Base-by-base conservation (phyloP, 1,140 invertebrate species). In the Drosophila trapezifrons region DNA sequence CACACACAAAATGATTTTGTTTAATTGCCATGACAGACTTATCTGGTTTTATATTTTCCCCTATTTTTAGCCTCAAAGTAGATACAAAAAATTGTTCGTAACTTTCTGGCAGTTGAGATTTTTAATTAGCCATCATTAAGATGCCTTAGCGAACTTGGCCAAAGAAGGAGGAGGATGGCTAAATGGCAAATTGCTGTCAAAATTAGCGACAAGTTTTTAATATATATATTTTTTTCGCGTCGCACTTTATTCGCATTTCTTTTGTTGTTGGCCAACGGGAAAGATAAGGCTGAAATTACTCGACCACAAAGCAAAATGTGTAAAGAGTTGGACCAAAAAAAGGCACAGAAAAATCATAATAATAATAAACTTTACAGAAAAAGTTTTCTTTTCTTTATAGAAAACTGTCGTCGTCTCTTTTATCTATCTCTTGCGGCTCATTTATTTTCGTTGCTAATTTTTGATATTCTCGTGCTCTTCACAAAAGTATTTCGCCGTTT, bases 371-470 rank as follows among this genome's bases (percentile, higher is more conserved):
- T 71, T 71, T 38, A 58, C 17, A 18, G 29, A 25, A 71, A 70
- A 64, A 29, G 32, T 56, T 57, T 57, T 55, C 43, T 58, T 71
- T 71, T 69, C 62, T 80, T 73, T 64, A 80, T 66, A 72, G 65
- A 58, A 80, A 78, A 32, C 3, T 9, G 27, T 32, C 9, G 29
- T 64, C 29, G 13, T 52, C 18, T 22, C 20, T 42, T 40, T 29
- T 29, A 15, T 32, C 35, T 27, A 25, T 57, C 51, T 70, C 52
- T 57, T 38, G 67, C 32, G 52, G 45, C 82, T 81, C 82, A 86
- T 85, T 86, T 86, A 85, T 85, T 85, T 86, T 85, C 81, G 81
- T 86, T 81, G 81, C 78, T 86, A 87, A 86, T 87, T 86, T 86
- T 78, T 87, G 82, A 84, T 78, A 87, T 72, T 85, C 60, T 77